phyloP scores from a whole-genome alignment of 2,113 vertebrate genomes.

The Actinemys pallida region DNA sequence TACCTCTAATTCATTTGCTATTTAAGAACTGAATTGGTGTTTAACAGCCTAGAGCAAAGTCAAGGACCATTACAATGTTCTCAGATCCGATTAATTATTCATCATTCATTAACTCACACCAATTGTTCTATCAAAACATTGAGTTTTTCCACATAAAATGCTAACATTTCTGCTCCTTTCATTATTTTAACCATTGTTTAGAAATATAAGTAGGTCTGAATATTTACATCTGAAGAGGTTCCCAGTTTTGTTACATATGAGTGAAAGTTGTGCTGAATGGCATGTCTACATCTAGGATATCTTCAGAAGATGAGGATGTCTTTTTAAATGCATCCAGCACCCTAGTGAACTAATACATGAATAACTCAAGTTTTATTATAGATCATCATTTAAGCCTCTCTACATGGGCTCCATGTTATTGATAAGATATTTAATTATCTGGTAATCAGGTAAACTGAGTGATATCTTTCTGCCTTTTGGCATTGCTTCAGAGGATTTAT shows the following conservation, averaged over 20 bases:
- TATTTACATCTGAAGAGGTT: constrained; percentile 17
- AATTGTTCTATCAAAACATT: constrained; percentile 63
- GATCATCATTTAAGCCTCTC: neutral
- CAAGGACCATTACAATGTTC: constrained; percentile 44
- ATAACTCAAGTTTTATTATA: neutral
- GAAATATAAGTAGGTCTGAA: constrained; percentile 19
- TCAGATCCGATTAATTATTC: constrained; percentile 54
- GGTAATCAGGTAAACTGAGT: neutral
- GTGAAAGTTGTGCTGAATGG: neutral
- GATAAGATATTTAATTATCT: neutral
- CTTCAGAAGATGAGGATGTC: neutral
- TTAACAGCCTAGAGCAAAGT: constrained; percentile 43
- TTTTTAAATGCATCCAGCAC: neutral
- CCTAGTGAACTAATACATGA: neutral
- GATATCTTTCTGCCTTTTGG: neutral
- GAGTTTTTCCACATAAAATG: constrained; percentile 28
- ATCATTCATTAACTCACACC: constrained; percentile 61
- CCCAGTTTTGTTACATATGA: rapidly evolving
- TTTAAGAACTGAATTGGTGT: constrained; percentile 24
- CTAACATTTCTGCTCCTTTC: neutral
- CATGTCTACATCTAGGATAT: neutral
- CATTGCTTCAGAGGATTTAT: neutral
- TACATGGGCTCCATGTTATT: neutral
- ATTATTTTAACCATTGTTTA: neutral
- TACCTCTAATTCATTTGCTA: constrained; percentile 53